Evolutionary conservation across 1,140 invertebrate genomes (phyloP).

Genomic region (Drosophila trapezifrons): DNA sequence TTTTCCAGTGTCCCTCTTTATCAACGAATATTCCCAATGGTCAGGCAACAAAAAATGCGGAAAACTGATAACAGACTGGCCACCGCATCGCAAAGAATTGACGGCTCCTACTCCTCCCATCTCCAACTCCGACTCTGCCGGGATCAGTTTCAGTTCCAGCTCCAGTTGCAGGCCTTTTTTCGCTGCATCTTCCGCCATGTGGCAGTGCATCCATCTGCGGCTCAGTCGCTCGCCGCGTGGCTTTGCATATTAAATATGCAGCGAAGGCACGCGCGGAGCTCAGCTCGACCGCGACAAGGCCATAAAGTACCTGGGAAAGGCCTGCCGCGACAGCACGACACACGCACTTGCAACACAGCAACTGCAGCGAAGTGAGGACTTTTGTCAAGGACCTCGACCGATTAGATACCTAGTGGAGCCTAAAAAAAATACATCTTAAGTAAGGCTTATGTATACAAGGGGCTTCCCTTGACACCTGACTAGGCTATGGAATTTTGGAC

Average conservation of each 20-base stretch:
- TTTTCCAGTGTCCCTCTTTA: no score
- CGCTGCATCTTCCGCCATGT: slow-evolving; percentile 41
- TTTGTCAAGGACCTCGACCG: not conserved
- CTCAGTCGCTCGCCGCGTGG: slow-evolving; percentile 61
- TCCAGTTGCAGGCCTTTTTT: slow-evolving; percentile 25
- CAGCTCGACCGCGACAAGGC: slow-evolving; percentile 68
- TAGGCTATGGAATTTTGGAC: not conserved
- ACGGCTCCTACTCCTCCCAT: slow-evolving; percentile 9
- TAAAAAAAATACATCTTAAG: not conserved
- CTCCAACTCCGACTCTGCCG: slow-evolving; percentile 8
- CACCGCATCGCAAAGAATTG: slow-evolving; percentile 38
- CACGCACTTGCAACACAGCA: slow-evolving; percentile 39
- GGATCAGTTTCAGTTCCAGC: slow-evolving; percentile 24
- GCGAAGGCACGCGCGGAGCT: slow-evolving; percentile 64
- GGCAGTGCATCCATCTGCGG: slow-evolving; percentile 58
- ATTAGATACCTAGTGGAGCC: not conserved
- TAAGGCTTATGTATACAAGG: no score
- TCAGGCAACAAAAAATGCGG: slow-evolving; percentile 9
- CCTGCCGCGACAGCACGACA: slow-evolving; percentile 49
- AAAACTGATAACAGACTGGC: slow-evolving; percentile 70
- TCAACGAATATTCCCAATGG: not conserved
- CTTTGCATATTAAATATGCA: slow-evolving; percentile 82
- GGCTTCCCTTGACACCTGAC: not conserved
- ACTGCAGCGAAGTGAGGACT: slow-evolving; percentile 3
- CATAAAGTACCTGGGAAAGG: slow-evolving; percentile 77